Evolutionary conservation across 2,888 invertebrate genomes (phyloP), one percentile per base, ranked within the genome.

Genomic region (Ectemnius continuus): DNA sequence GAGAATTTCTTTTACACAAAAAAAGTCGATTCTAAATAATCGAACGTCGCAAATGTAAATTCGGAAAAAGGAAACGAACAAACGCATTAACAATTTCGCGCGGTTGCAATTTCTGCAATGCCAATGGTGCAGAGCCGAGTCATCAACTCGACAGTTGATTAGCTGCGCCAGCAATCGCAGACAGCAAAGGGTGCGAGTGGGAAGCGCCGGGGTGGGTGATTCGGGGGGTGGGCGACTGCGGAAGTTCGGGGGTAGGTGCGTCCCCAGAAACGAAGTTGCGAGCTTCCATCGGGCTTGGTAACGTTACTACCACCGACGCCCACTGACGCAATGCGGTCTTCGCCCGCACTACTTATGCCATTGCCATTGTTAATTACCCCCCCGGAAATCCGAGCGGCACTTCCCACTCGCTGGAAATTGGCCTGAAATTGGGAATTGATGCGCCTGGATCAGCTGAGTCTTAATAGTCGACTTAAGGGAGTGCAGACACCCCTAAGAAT

Each of bases 111-210:
- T 36, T 36, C 47, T 14, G 70, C 46, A 28, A 59, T 23, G 60
- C 66, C 36, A 36, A 11, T 11, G 36, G 11, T 36, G 36, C 36
- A 36, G 3, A 13, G 52, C 16, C 52, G 69, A 61, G 67, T 75
- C 81, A 75, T 84, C 84, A 84, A 82, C 72, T 81, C 62, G 77
- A 81, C 80, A 84, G 84, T 85, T 83, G 84, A 85, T 86, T 85
- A 84, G 80, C 71, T 79, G 61, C 69, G 63, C 69, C 61, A 52
- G 16, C 52, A 52, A 16, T 52, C 13, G 52, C 14, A 52, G 52
- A 52, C 14, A 52, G 36, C 8, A 52, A 52, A 52, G 14, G 14
- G 52, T 14, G 16, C n/a, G n/a, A 23, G 13, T 52, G 63, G 26
- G 26, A 65, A 45, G 20, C 14, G 62, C 46, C 52, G 60, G 57